Evolutionary conservation across 2,888 invertebrate genomes (phyloP).

Genomic region (Idaea straminata): DNA sequence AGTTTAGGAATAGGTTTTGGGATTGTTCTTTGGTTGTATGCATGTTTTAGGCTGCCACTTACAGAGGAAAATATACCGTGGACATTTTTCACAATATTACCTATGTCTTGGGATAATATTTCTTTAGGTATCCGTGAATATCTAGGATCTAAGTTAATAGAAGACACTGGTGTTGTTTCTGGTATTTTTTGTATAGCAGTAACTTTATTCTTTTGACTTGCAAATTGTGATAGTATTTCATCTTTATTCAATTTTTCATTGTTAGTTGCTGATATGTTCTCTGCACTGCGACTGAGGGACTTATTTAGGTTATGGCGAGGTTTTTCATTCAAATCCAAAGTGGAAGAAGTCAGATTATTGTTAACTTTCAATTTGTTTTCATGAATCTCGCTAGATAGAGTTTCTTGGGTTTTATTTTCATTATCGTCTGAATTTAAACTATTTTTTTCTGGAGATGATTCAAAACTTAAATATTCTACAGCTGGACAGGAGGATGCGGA

Average conservation of each 20-base stretch:
- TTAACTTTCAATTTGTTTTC: constrained; percentile 25
- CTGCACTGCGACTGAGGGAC: constrained; percentile 59
- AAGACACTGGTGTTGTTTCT: constrained; percentile 32
- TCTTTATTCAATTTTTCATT: constrained; percentile 52
- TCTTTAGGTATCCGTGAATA: constrained; percentile 64
- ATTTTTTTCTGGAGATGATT: constrained; percentile 18
- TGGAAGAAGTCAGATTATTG: constrained; percentile 50
- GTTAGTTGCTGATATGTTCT: constrained; percentile 52
- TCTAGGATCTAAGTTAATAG: constrained; percentile 35
- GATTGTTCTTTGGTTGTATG: constrained; percentile 56
- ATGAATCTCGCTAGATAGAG: constrained; percentile 16
- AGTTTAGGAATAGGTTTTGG: constrained; percentile 47
- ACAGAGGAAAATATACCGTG: constrained; percentile 74
- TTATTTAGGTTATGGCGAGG: constrained; percentile 36
- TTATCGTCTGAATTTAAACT: constrained; percentile 11
- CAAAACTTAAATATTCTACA: constrained; percentile 28
- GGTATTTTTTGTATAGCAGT: constrained; percentile 58
- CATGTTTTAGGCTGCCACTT: constrained; percentile 70
- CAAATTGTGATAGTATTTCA: constrained; percentile 57
- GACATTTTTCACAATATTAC: constrained; percentile 72
- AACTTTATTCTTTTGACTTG: constrained; percentile 56
- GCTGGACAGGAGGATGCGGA: constrained; percentile 34
- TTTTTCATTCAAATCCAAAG: constrained; percentile 50
- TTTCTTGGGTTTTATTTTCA: constrained; percentile 33
- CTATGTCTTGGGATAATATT: constrained; percentile 63